Base-by-base conservation (phyloP, 2,113 vertebrate species). In the Pontoporia blainvillei region DNA sequence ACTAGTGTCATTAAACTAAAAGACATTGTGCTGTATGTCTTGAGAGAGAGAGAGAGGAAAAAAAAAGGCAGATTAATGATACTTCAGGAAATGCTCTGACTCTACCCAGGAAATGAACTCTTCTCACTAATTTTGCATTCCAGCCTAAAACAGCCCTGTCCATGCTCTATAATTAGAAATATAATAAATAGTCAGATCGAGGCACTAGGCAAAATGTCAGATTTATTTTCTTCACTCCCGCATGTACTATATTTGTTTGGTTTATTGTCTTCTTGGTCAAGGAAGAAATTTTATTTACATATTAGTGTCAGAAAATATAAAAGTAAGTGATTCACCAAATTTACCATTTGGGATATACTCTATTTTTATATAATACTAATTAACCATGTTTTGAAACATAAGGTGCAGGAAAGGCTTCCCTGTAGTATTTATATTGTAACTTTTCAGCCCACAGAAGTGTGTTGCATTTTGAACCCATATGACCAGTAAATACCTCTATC, bases 151-250 rank as follows among this genome's bases (percentile, higher is more conserved):
- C 62, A 91, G 31, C 49, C 20, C 41, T 78, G 52, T 44, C 92
- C 64, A 6, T 73, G 62, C 31, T 87, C 59, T 91, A 64, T 93
- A 95, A 95, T 96, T 96, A 96, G 93, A 97, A 95, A 69, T 73
- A 61, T 69, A 86, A 93, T 89, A 91, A 89, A 91, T 83, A 89
- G 78, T 93, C 78, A 96, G 94, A 94, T 85, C 54, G 83, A 95
- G 57, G 44, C 79, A 29, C 84, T 44, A 49, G 86, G 91, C 39
- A 89, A 97, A 95, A 91, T 61, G 31, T 71, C 10, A 39, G 46
- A 54, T 73, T 95, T n/a, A 15, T 94, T 89, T 78, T 76, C 67
- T 66, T 10, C 59, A 61, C 78, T 29, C 36, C 41, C 44, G 39
- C 27, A 79, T 85, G 73, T 81, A 59, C 67, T 95, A 18, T 83